Conservation (phyloP, 2,888 invertebrate species). For the Geophilus truncorum region DNA sequence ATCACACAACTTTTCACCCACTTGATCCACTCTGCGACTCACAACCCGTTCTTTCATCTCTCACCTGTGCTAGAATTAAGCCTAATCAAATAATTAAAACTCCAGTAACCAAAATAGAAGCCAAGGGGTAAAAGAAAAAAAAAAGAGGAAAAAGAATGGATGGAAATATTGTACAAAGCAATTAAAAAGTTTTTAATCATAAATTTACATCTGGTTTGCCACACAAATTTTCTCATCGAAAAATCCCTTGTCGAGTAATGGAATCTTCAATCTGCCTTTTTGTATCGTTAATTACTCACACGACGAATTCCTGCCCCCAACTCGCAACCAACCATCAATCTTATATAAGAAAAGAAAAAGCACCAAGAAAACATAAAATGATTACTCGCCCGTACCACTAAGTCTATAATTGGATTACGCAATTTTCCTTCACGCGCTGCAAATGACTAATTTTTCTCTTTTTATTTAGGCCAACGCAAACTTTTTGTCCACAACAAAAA, state of each 20-base stretch:
- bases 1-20: conserved; percentile 14
- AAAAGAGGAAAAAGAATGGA: not conserved
- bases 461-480: not conserved
- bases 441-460: conserved; percentile 10
- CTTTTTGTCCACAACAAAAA: not conserved
- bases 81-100: not conserved
- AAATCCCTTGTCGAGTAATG: conserved; percentile 9
- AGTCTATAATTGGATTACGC: conserved; percentile 8
- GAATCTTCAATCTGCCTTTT: conserved; percentile 20
- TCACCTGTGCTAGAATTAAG: not conserved
- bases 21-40: not conserved
- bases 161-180: not conserved
- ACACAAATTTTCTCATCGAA: conserved; percentile 14
- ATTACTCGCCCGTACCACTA: conserved; percentile 12
- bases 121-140: not conserved
- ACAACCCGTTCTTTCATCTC: not conserved
- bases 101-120: not conserved
- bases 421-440: not conserved
- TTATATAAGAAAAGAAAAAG: conserved; percentile 12
- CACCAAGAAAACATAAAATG: conserved; percentile 7
- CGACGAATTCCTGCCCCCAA: conserved; percentile 20
- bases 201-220: conserved; percentile 16
- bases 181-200: conserved; percentile 9
- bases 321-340: conserved; percentile 16
- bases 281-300: conserved; percentile 20